Base-by-base conservation (phyloP, 2,797 vertebrate species). In the Labeo calbasu region DNA sequence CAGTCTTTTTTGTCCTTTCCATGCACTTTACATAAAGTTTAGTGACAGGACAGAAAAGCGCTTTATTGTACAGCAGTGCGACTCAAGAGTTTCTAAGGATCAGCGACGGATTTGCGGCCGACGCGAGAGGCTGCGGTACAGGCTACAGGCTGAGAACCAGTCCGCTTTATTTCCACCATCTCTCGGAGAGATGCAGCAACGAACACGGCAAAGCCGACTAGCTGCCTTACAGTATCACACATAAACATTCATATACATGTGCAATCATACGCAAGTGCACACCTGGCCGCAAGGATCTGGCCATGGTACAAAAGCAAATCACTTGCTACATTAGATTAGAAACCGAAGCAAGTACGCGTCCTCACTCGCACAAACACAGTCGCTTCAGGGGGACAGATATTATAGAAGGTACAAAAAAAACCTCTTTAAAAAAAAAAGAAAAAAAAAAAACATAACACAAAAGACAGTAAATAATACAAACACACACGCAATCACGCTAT, bases 1-100 rank as follows among this genome's bases (percentile, higher is more conserved):
- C 90, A 92, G 91, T 93, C 91, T 87, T 92, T 55, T 90, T 90
- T 72, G 91, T 86, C 89, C 90, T 63, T 69, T 79, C 40, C 61
- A 40, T 81, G 66, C 79, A 59, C 61, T 15, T 28, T 25, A 8
- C 43, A 15, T 82, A n/a, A 75, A 65, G 55, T 61, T 66, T 40
- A 40, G 59, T 78, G 69, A 70, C 55, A 55, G 43, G 61, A 78
- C 80, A 65, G 66, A 70, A 72, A 73, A 17, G 40, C 51, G 28
- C 57, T 84, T 25, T 77, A 82, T 50, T 71, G 23, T 70, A 88
- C 73, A 86, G 77, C 77, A 84, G 82, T 70, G 75, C 61, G 72
- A 84, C 79, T n/a, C 12, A 5, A 72, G 55, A n/a, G 59, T 65
- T 11, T n/a, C 69, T 85, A 63, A 85, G 43, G 28, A 87, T 78